phyloP scores from a whole-genome alignment of 2,797 vertebrate genomes.

The Scarus forsteni region DNA sequence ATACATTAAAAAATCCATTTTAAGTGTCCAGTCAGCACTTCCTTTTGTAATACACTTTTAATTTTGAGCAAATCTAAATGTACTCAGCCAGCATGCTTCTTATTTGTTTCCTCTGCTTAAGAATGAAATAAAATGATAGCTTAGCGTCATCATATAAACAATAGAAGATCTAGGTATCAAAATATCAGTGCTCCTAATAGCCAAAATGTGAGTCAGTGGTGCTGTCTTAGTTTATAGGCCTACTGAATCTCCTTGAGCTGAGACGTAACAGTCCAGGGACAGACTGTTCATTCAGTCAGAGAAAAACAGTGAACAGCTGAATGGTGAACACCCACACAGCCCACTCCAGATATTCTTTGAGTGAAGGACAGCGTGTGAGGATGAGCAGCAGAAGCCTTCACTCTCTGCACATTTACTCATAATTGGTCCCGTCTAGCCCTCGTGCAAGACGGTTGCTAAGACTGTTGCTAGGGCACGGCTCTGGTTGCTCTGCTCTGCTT shows the following conservation, averaged over 20 bases:
- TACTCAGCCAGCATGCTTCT: no score
- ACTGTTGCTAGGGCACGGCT: conserved; percentile 76
- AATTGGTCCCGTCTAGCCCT: conserved; percentile 49
- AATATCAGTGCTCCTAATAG: background rate
- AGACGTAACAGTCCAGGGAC: conserved; percentile 23
- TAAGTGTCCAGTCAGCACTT: no score
- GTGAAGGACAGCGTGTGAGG: conserved; percentile 29
- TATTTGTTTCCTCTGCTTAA: no score
- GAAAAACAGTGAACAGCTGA: conserved; percentile 27
- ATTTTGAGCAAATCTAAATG: no score
- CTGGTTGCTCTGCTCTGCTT: conserved; percentile 35
- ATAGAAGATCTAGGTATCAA: no score
- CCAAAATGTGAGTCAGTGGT: conserved; percentile 4
- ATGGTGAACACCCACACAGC: conserved; percentile 37
- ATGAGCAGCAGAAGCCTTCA: conserved; percentile 35
- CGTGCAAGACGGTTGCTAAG: conserved; percentile 69
- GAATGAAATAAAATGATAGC: no score
- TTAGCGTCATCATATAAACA: no score
- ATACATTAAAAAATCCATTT: no score
- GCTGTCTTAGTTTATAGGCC: background rate
- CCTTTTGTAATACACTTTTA: no score
- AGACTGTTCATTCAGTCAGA: conserved; percentile 47
- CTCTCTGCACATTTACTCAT: conserved; percentile 42
- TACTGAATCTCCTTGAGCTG: background rate
- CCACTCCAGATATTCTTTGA: conserved; percentile 19